These are phyloP conservation scores for Trigoniulus corallinus DNA, from an alignment of 1,140 invertebrate genomes.

Conservation along the genomic window DNA sequence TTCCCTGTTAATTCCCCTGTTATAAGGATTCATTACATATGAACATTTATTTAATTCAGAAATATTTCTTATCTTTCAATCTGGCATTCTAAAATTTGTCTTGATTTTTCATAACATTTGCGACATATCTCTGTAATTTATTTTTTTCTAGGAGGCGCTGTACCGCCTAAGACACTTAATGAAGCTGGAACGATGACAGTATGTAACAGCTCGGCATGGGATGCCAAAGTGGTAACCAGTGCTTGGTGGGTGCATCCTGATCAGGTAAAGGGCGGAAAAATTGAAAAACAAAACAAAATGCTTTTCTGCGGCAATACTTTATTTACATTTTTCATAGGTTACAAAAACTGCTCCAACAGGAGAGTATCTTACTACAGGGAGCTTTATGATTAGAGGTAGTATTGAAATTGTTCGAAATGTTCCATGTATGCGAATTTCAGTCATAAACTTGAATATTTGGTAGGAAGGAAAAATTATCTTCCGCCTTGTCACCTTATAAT, in stretches of 20 bases:
- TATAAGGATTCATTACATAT: no score
- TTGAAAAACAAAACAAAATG: no score
- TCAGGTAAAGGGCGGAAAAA: no score
- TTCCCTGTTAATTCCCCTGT: no score
- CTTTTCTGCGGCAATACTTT: neutral
- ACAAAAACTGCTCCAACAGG: conserved; percentile 94
- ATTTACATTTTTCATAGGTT: conserved; percentile 30
- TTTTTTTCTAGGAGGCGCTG: conserved; percentile 28
- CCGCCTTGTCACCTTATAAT: conserved; percentile 78
- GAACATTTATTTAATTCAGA: no score
- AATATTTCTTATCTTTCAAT: no score
- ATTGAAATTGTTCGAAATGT: neutral
- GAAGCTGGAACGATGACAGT: conserved; percentile 96
- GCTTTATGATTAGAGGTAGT: conserved; percentile 89
- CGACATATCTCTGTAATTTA: no score
- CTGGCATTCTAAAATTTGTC: no score
- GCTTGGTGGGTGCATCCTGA: conserved; percentile 93
- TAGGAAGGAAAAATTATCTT: conserved; percentile 81
- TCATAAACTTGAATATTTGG: no score
- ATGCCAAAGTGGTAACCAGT: conserved; percentile 82
- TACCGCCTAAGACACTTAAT: conserved; percentile 85
- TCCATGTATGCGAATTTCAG: no score
- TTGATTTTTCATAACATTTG: no score
- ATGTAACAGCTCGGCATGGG: conserved; percentile 92
- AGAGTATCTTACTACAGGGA: conserved; percentile 86